Percentiles rank a stretch among this genome's conserved stretches.
phyloP scores from a whole-genome alignment of 2,113 vertebrate genomes.

The Cyanocitta stelleri region DNA sequence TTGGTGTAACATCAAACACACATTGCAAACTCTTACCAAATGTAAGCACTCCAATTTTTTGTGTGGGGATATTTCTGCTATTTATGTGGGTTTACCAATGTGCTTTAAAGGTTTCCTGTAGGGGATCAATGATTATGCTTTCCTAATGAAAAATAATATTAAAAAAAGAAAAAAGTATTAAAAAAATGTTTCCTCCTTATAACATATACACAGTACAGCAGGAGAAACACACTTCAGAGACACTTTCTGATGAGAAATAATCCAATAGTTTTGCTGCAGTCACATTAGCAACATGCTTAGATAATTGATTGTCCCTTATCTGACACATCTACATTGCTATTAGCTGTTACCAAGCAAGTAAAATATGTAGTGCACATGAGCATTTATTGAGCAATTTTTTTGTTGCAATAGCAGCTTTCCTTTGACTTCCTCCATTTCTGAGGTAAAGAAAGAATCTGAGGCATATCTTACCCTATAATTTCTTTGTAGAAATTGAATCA shows the following conservation, averaged over 20 bases:
- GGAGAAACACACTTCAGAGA: neutral
- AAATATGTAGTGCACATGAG: neutral
- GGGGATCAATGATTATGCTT: neutral
- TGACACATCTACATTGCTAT: slow-evolving; percentile 28
- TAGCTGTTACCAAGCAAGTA: slow-evolving; percentile 12
- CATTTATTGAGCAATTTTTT: slow-evolving; percentile 22
- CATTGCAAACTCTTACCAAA: neutral
- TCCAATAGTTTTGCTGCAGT: slow-evolving; percentile 22
- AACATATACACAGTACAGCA: neutral
- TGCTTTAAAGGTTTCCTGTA: neutral
- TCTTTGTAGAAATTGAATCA: slow-evolving; percentile 55
- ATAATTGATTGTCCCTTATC: slow-evolving; percentile 52
- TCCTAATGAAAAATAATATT: neutral
- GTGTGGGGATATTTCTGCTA: neutral
- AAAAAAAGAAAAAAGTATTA: neutral
- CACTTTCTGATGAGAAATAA: neutral
- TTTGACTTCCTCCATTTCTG: neutral
- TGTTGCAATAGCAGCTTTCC: slow-evolving; percentile 2
- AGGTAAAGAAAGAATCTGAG: slow-evolving; percentile 16
- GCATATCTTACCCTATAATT: neutral
- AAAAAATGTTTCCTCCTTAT: neutral
- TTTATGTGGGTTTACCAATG: neutral
- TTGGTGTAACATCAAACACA: slow-evolving; percentile 24
- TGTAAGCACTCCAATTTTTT: neutral
- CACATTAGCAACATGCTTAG: slow-evolving; percentile 28